Base-by-base conservation (phyloP, 2,888 invertebrate species). In the Hermaeophaga mercurialis region DNA sequence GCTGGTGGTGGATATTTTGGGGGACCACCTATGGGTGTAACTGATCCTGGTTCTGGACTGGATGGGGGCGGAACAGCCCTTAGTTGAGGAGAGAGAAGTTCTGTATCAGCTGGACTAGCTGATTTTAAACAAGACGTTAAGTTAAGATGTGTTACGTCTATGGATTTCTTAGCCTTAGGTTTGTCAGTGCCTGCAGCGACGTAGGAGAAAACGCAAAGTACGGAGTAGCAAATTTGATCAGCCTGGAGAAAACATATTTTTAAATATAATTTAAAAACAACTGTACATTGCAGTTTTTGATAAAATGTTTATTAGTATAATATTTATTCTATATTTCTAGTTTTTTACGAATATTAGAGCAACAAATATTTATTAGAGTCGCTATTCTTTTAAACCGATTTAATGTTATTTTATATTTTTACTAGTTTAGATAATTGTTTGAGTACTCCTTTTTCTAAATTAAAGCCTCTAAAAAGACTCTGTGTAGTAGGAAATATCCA, bases 181-280 rank as follows among this genome's bases (percentile, higher is more conserved):
- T 89, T 88, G 68, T 90, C 90, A 66, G 88, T 86, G 0, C 94
- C 94, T 54, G 97, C 97, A 60, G 97, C 97, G 75, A 97, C 88
- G 82, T 98, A 98, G 46, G 98, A 98, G 82, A 99, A 99, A 66
- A 99, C 96, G 83, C 99, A 99, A 69, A 99, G 84, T 61, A 99
- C 97, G 70, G 99, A 95, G 81, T 99, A 99, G 81, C 97, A 98
- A 74, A 99, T 99, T 80, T 98, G 96, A 81, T 97, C 96, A 76
- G 98, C 96, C 97, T 98, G 81, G 28, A 64, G 65, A 62, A 58
- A 62, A 6, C n/a, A n/a, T n/a, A n/a, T n/a, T n/a, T n/a, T n/a
- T n/a, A n/a, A n/a, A n/a, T n/a, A n/a, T n/a, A n/a, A n/a, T n/a
- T n/a, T n/a, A n/a, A n/a, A n/a, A n/a, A n/a, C n/a, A n/a, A n/a